Evolutionary conservation across 2,797 vertebrate species (phyloP), one percentile per base, ranked within the genome.

Genomic region (Falco berigora): DNA sequence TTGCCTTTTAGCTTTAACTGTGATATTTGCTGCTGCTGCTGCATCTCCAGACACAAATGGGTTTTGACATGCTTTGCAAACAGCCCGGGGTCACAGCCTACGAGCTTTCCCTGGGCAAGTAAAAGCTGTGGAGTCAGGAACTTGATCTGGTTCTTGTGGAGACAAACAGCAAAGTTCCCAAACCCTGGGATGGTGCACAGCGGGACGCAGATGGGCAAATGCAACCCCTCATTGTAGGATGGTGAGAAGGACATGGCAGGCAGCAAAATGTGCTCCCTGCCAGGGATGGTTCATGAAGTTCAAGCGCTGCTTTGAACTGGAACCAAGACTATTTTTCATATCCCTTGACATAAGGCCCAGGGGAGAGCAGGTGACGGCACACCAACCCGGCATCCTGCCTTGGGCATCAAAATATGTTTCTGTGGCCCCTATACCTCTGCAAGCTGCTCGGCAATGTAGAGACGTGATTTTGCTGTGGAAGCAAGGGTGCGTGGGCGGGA

Each of bases 11-110:
- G 96, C 90, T 49, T 90, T 62, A 81, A 55, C 94, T 55, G 88
- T 75, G 85, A 40, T 83, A 72, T 73, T 96, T 2, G 12, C 85
- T 95, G 62, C 44, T 95, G 62, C 44, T 44, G 44, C 92, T 94
- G 55, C 8, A 14, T 76, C 82, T 84, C 66, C 56, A n/a, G 79
- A 59, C 88, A 85, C 90, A 93, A 94, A 91, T 92, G 47, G 55
- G 6, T 94, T 94, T 56, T 95, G 96, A 96, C 96, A 96, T 77
- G 93, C 86, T 96, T 93, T 90, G 80, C 88, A 90, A 67, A 73
- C 86, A 95, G 95, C 94, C 77, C 13, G 71, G 13, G 63, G 91
- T 90, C 50, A 18, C 62, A 94, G 75, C 76, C 76, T 47, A 0
- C 0, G 3, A 91, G 94, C 36, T 88, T 75, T 94, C 76, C 59